Evolutionary conservation across 2,797 vertebrate species (phyloP).

Genomic region (Balearica regulorum): DNA sequence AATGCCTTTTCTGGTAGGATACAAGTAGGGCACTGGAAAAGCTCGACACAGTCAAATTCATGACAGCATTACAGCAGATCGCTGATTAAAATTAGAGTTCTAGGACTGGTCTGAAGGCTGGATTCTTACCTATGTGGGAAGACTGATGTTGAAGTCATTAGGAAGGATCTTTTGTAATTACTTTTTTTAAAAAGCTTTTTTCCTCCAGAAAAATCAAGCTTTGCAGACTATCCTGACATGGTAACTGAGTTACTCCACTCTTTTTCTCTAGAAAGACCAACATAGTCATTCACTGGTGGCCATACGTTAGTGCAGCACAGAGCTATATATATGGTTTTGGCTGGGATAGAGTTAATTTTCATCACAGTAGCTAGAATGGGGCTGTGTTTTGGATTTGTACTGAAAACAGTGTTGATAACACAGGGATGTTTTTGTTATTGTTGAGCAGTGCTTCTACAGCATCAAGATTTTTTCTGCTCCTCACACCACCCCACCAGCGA

Average conservation of each 20-base stretch:
- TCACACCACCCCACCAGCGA: fast-evolving
- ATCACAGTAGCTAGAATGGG: not conserved
- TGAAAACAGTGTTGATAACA: not conserved
- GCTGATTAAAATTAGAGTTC: not conserved
- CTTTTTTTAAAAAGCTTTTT: not conserved
- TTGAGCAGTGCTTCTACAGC: not conserved
- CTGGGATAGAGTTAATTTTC: not conserved
- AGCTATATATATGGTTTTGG: not conserved
- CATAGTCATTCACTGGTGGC: not conserved
- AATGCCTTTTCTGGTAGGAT: not conserved
- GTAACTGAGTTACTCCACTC: not conserved
- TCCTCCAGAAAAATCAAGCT: not conserved
- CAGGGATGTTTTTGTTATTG: not conserved
- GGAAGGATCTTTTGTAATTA: not conserved
- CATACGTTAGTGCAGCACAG: not conserved
- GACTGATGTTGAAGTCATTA: not conserved
- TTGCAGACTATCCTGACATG: not conserved
- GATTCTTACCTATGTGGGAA: not conserved
- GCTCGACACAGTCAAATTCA: not conserved
- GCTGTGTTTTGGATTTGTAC: not conserved
- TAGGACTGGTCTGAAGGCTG: not conserved
- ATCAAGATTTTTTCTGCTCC: not conserved
- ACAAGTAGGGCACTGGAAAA: not conserved
- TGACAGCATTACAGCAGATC: not conserved
- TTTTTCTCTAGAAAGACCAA: not conserved